Conservation (phyloP, 92 coral and sea anemone species). For the Ricordea florida region DNA sequence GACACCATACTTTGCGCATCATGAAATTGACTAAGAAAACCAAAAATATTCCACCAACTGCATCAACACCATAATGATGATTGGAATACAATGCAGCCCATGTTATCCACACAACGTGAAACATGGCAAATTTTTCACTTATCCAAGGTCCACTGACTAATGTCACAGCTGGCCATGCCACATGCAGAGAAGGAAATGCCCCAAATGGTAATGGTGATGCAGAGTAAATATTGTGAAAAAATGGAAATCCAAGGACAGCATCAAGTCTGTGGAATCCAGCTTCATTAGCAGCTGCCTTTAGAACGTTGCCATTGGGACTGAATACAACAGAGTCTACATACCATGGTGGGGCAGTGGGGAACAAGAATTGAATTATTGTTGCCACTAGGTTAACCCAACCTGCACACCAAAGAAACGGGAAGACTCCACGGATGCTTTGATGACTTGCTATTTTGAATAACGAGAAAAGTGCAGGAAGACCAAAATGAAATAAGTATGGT, state of each 20-base stretch:
- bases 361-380: conserved; percentile 85
- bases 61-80: conserved; percentile 99
- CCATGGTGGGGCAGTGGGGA: conserved; percentile 99
- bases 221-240: conserved; percentile 94
- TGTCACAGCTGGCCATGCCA: conserved; percentile 97
- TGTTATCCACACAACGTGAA: conserved; percentile 98
- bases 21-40: conserved; percentile 93
- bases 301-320: conserved; percentile 81
- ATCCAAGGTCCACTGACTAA: conserved; percentile 99
- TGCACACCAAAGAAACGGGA: conserved; percentile 93
- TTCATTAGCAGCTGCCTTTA: conserved; percentile 92
- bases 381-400: conserved; percentile 98
- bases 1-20: conserved; percentile 97
- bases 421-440: conserved; percentile 80
- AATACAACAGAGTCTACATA: conserved; percentile 98
- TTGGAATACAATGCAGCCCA: conserved; percentile 99
- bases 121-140: conserved; percentile 97
- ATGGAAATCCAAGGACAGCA: conserved; percentile 89
- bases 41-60: conserved; percentile 92
- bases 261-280: conserved; percentile 99
- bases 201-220: conserved; percentile 99
- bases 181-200: conserved; percentile 98
- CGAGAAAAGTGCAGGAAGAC: conserved; percentile 84
- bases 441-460: conserved; percentile 83
- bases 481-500: conserved; percentile 93